A percentile compares a stretch with the other conserved stretches of the same genome.
phyloP scores from a whole-genome alignment of 2,113 vertebrate species.

The Urocynchramus pylzowi region DNA sequence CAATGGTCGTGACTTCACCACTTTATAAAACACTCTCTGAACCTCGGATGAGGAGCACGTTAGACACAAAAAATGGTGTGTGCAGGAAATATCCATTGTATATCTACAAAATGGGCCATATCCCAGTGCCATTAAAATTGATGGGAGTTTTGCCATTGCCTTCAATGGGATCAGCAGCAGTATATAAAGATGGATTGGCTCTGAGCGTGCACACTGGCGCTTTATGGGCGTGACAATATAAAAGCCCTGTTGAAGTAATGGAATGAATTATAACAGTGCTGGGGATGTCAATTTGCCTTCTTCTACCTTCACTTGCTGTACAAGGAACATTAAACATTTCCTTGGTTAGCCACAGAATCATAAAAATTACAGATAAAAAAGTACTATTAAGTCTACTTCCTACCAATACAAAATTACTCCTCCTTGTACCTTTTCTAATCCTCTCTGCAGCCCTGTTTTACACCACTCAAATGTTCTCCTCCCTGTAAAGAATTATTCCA shows the following conservation, averaged over 20 bases:
- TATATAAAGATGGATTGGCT: slow-evolving; percentile 58
- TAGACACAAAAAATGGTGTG: neutral
- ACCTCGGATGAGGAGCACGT: neutral
- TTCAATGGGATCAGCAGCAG: slow-evolving; percentile 44
- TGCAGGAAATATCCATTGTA: slow-evolving; percentile 37
- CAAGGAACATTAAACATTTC: slow-evolving; percentile 52
- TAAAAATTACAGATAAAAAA: slow-evolving; percentile 51
- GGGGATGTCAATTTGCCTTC: slow-evolving; percentile 42
- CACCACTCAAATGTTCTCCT: neutral
- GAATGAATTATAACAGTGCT: slow-evolving; percentile 45
- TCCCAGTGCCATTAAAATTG: slow-evolving; percentile 39
- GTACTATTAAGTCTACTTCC: slow-evolving; percentile 30
- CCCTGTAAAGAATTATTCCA: neutral
- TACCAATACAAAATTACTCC: slow-evolving; percentile 28
- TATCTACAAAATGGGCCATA: slow-evolving; percentile 54
- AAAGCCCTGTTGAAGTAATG: slow-evolving; percentile 44
- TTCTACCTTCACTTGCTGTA: slow-evolving; percentile 12
- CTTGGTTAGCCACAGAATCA: slow-evolving; percentile 34
- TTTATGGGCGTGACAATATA: slow-evolving; percentile 60
- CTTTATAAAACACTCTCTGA: neutral
- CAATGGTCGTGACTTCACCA: neutral
- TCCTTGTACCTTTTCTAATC: neutral
- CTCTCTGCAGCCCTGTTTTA: neutral
- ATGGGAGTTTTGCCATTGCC: slow-evolving; percentile 49
- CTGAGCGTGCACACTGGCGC: neutral